phyloP scores from a whole-genome alignment of 1,140 invertebrate genomes.

The Bemisia tabaci region DNA sequence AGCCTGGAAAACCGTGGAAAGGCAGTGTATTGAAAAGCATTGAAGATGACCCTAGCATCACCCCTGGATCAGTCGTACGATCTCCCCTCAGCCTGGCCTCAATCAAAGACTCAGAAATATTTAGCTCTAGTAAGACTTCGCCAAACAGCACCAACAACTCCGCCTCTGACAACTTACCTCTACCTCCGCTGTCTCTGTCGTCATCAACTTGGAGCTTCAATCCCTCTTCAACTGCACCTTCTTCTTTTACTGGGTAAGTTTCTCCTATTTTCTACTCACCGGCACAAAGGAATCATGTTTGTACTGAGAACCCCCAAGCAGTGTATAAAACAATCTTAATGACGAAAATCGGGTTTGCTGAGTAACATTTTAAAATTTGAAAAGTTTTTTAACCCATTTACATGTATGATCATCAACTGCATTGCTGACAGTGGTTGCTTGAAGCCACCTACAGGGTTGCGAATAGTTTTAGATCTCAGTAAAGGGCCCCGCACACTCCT shows the following conservation, averaged over 20 bases:
- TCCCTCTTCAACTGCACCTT: constrained; percentile 43
- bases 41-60: constrained; percentile 94
- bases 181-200: constrained; percentile 56
- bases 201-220: constrained; percentile 85
- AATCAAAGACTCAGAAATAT: constrained; percentile 77
- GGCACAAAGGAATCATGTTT: too few relatives aligned
- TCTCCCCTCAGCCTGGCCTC: constrained; percentile 66
- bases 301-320: too few relatives aligned
- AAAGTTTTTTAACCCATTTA: too few relatives aligned
- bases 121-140: constrained; percentile 47
- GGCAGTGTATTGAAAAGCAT: constrained; percentile 63
- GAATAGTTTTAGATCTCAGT: too few relatives aligned
- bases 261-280: too few relatives aligned
- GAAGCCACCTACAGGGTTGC: too few relatives aligned
- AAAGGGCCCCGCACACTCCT: too few relatives aligned
- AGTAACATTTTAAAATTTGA: too few relatives aligned
- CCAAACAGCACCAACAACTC: constrained; percentile 41
- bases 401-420: too few relatives aligned
- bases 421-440: too few relatives aligned
- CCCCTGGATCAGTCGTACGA: constrained; percentile 84
- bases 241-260: constrained; percentile 40
- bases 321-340: too few relatives aligned
- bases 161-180: constrained; percentile 28
- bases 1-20: constrained; percentile 52
- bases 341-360: too few relatives aligned